phyloP scores from a whole-genome alignment of 2,888 invertebrate species.

The Plagodis dolabraria region DNA sequence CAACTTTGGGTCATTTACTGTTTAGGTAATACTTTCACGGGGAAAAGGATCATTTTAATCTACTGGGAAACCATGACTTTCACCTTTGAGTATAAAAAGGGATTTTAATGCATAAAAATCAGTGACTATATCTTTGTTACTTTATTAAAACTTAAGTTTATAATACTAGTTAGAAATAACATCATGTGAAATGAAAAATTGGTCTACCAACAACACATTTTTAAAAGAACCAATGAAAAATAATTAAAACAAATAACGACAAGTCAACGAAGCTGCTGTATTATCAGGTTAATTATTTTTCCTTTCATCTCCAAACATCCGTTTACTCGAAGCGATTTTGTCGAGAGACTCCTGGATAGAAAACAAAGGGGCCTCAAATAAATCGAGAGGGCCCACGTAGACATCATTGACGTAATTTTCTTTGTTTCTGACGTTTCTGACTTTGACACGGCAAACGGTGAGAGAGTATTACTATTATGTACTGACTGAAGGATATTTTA shows the following conservation, averaged over 20 bases:
- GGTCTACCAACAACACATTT: too few species aligned
- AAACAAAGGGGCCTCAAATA: conserved; percentile 67
- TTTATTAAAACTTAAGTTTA: too few species aligned
- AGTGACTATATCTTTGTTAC: too few species aligned
- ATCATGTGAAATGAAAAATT: too few species aligned
- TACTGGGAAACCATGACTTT: too few species aligned
- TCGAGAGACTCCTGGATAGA: conserved; percentile 54
- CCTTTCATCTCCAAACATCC: conserved; percentile 62
- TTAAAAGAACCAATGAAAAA: neutral
- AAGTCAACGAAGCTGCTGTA: conserved; percentile 41
- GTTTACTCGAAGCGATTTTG: conserved; percentile 58
- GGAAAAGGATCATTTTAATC: too few species aligned
- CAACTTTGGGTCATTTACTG: too few species aligned
- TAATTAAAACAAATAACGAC: conserved; percentile 6
- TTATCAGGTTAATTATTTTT: conserved; percentile 66
- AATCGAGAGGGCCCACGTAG: conserved; percentile 58
- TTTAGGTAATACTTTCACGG: too few species aligned
- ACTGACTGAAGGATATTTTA: conserved; percentile 18
- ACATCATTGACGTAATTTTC: conserved; percentile 61
- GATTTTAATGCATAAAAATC: too few species aligned
- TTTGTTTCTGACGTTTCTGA: conserved; percentile 56
- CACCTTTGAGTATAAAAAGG: too few species aligned
- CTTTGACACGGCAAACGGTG: conserved; percentile 38
- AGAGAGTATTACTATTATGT: conserved; percentile 30
- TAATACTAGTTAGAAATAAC: too few species aligned